These are phyloP conservation scores for Agrilus mali DNA, from an alignment of 2,888 invertebrate genomes.

Conservation along the genomic window DNA sequence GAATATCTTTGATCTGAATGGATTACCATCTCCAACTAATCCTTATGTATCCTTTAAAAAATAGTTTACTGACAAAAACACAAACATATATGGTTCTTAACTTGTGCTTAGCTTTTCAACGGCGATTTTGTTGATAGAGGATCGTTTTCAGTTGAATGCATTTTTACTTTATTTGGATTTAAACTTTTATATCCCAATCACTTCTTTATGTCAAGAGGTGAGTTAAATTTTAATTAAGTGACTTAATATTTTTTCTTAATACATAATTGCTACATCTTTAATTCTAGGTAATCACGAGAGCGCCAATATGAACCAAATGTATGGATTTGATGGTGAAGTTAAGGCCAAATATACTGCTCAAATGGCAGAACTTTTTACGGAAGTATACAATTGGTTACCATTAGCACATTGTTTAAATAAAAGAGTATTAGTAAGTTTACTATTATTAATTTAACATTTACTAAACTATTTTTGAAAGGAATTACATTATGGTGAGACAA, in stretches of 20 bases:
- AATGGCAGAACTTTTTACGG: conserved; percentile 96
- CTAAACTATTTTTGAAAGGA: too few species aligned
- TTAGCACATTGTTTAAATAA: conserved; percentile 90
- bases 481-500: neutral
- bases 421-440: conserved; percentile 50
- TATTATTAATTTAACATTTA: neutral
- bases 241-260: neutral
- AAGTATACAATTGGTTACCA: conserved; percentile 97
- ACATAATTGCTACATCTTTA: neutral
- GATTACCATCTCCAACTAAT: conserved; percentile 87
- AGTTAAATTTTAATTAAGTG: conserved; percentile 20
- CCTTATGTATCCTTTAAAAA: conserved; percentile 63
- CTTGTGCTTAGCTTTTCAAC: conserved; percentile 64
- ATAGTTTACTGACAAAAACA: neutral
- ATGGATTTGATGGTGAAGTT: conserved; percentile 98
- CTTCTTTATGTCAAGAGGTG: conserved; percentile 96
- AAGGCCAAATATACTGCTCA: conserved; percentile 87
- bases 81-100: neutral
- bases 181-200: conserved; percentile 92
- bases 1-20: conserved; percentile 95
- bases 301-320: conserved; percentile 98
- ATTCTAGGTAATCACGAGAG: conserved; percentile 93
- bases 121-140: conserved; percentile 99
- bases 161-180: conserved; percentile 92
- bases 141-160: conserved; percentile 98